Conservation (phyloP, 2,888 invertebrate genomes). For the Patella ulyssiponensis region DNA sequence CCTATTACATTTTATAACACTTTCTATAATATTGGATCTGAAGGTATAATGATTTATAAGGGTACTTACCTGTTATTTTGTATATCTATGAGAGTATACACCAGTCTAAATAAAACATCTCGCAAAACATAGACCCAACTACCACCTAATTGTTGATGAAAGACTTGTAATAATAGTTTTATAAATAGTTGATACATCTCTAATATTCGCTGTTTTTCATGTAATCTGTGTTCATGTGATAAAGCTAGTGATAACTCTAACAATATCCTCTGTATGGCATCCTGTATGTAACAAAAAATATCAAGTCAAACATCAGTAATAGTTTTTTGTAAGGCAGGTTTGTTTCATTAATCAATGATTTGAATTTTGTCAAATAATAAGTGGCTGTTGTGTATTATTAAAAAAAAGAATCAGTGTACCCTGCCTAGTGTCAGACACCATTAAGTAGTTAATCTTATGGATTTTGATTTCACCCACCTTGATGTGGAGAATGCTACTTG, state of each 20-base stretch:
- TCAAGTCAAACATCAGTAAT: not conserved
- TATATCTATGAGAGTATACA: slow-evolving; percentile 51
- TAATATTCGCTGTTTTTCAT: slow-evolving; percentile 59
- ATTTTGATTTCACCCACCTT: no score
- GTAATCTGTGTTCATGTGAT: slow-evolving; percentile 46
- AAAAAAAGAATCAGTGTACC: no score
- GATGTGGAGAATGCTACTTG: no score
- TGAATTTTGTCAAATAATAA: not conserved
- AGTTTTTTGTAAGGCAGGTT: no score
- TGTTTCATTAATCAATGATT: no score
- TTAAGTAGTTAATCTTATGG: no score
- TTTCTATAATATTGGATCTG: no score
- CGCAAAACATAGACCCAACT: slow-evolving; percentile 62
- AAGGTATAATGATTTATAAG: no score
- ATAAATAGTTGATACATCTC: slow-evolving; percentile 62
- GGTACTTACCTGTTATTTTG: not conserved
- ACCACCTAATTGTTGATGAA: slow-evolving; percentile 56
- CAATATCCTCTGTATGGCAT: slow-evolving; percentile 65
- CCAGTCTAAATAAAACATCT: slow-evolving; percentile 59
- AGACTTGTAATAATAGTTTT: slow-evolving; percentile 59
- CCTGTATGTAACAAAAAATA: slow-evolving; percentile 43
- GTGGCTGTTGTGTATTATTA: no score
- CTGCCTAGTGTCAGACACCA: no score
- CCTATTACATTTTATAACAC: no score
- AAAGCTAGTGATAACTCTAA: slow-evolving; percentile 52